Evolutionary conservation across 1,140 invertebrate species (phyloP).

Genomic region (Mactra quadrangularis): DNA sequence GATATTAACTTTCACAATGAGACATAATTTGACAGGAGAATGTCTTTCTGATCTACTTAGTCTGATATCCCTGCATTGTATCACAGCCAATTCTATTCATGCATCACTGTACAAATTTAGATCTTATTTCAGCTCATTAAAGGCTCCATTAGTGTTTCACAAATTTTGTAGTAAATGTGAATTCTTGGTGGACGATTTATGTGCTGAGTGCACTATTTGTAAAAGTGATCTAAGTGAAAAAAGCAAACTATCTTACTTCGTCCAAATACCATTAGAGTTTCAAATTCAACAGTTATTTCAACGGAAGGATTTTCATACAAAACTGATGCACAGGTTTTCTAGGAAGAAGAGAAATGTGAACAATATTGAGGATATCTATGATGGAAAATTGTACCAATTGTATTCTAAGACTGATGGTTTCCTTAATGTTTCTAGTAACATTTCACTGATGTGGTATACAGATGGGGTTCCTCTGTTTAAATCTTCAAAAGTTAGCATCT

Average conservation of each 20-base stretch:
- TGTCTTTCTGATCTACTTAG: slow-evolving; percentile 33
- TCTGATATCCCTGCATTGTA: slow-evolving; percentile 33
- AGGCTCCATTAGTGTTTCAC: slow-evolving; percentile 7
- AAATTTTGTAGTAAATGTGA: slow-evolving; percentile 24
- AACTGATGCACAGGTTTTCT: too few species aligned
- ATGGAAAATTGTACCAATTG: slow-evolving; percentile 31
- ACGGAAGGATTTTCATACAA: slow-evolving; percentile 17
- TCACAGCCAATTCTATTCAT: not conserved
- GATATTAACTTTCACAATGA: slow-evolving; percentile 24
- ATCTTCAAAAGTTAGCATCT: slow-evolving; percentile 50
- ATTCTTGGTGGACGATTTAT: not conserved
- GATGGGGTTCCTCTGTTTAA: slow-evolving; percentile 55
- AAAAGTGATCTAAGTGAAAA: slow-evolving; percentile 26
- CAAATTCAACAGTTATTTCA: slow-evolving; percentile 33
- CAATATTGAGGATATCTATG: slow-evolving; percentile 47
- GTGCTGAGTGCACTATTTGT: slow-evolving; percentile 4
- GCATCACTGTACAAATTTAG: slow-evolving; percentile 22
- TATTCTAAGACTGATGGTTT: slow-evolving; percentile 25
- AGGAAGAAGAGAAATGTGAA: not conserved
- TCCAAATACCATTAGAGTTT: slow-evolving; percentile 42
- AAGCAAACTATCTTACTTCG: not conserved
- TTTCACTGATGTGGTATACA: slow-evolving; percentile 47
- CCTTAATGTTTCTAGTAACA: slow-evolving; percentile 14
- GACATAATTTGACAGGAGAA: slow-evolving; percentile 13
- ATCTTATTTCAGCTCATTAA: slow-evolving; percentile 23